Conservation (phyloP, 2,888 invertebrate species). For the Parnassius apollo region DNA sequence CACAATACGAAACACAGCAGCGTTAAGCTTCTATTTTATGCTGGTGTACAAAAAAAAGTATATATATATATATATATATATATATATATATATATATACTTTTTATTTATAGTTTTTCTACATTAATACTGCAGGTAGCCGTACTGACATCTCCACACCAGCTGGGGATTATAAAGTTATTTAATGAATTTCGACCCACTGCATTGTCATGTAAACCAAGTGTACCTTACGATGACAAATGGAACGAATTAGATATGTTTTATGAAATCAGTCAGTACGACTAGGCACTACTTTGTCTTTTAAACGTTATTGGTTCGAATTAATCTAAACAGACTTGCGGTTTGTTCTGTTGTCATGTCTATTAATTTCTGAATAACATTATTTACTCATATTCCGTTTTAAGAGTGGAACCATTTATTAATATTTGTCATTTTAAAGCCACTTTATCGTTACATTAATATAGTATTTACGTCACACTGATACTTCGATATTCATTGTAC, state of each 20-base stretch:
- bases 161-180: conserved; percentile 1
- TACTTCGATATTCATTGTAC: not conserved
- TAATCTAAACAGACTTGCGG: conserved; percentile 10
- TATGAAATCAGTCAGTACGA: conserved; percentile 4
- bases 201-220: conserved; percentile 17
- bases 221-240: conserved; percentile 15
- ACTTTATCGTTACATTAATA: too few species aligned
- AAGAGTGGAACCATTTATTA: conserved; percentile 4
- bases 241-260: conserved; percentile 7
- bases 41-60: too few species aligned
- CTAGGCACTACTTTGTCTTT: conserved; percentile 10
- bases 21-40: too few species aligned
- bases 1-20: too few species aligned
- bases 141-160: conserved; percentile 7
- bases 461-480: too few species aligned
- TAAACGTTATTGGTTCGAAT: conserved; percentile 12
- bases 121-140: not conserved
- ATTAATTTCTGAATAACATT: conserved; percentile 14
- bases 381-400: conserved; percentile 10
- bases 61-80: too few species aligned
- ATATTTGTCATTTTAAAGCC: too few species aligned
- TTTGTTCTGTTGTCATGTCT: conserved; percentile 19
- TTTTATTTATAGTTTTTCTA: not conserved
- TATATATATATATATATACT: too few species aligned
- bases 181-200: conserved; percentile 8